Percentiles rank a stretch among this genome's conserved stretches.
Conservation (phyloP, 2,113 vertebrate genomes). For the Bucco capensis region DNA sequence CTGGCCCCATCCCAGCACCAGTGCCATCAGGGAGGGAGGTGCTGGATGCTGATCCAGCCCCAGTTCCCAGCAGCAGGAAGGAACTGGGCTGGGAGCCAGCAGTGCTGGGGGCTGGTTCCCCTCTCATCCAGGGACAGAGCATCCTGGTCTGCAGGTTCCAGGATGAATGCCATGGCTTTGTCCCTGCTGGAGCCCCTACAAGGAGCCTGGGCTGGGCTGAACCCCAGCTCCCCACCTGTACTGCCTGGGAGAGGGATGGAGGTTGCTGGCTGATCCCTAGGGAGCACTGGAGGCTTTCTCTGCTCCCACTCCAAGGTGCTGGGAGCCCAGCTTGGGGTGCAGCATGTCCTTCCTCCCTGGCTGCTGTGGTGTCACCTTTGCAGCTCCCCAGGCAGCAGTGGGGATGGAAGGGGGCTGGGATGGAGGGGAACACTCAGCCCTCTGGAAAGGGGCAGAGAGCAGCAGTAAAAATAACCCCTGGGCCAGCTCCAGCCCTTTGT, state of each 20-base stretch:
- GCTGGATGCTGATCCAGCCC: not conserved
- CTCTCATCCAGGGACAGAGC: not conserved
- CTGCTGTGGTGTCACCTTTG: accelerated
- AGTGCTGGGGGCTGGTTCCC: accelerated
- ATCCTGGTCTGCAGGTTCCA: accelerated
- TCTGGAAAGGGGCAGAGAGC: constrained; percentile 7
- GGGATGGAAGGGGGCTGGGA: not conserved
- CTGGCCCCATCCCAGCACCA: not conserved
- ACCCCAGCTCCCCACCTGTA: not conserved
- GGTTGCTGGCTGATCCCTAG: not conserved
- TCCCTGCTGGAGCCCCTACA: accelerated
- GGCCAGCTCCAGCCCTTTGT: not conserved
- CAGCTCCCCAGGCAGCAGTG: not conserved
- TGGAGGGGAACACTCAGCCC: not conserved
- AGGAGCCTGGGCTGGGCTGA: not conserved
- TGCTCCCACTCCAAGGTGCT: accelerated
- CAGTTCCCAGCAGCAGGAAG: not conserved
- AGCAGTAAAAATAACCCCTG: constrained; percentile 51
- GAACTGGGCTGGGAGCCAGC: not conserved
- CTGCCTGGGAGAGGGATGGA: not conserved
- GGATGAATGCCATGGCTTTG: accelerated
- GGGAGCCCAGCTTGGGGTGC: not conserved
- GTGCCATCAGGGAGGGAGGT: accelerated
- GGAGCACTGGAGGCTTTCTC: not conserved
- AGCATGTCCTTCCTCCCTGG: not conserved